These are phyloP conservation scores for Paralichthys olivaceus DNA, from an alignment of 2,113 vertebrate genomes.

Conservation along the genomic window DNA sequence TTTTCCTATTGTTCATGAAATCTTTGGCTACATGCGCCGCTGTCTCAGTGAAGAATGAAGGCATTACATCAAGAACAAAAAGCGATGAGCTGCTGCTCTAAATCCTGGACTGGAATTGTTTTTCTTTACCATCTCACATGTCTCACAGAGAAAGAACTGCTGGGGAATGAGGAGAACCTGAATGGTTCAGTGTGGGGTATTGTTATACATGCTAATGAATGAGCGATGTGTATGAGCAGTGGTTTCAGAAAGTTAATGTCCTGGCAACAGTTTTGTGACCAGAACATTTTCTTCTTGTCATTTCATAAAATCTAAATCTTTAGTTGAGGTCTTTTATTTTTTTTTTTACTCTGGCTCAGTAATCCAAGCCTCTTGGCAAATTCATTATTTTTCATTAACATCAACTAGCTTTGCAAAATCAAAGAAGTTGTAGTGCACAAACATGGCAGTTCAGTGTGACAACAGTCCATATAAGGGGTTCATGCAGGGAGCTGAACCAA, in stretches of 20 bases:
- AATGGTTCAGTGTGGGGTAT: neutral
- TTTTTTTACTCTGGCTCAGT: neutral
- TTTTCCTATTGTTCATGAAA: slow-evolving; percentile 39
- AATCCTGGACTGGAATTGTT: slow-evolving; percentile 33
- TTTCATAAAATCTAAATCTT: neutral
- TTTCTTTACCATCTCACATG: slow-evolving; percentile 14
- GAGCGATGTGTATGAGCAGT: neutral
- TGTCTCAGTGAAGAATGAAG: slow-evolving; percentile 56
- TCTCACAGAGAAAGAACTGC: slow-evolving; percentile 16
- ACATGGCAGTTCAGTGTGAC: neutral
- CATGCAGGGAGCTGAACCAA: neutral
- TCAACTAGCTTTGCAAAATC: neutral
- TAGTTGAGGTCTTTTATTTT: neutral
- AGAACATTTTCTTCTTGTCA: neutral
- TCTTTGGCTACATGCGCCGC: slow-evolving; percentile 27
- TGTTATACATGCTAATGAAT: neutral
- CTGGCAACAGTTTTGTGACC: neutral
- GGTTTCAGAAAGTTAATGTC: neutral
- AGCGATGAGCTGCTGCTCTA: slow-evolving; percentile 46
- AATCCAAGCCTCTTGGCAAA: neutral
- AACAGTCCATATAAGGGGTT: slow-evolving; percentile 21
- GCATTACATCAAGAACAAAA: slow-evolving; percentile 62
- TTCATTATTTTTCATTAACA: neutral
- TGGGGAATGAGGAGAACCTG: neutral
- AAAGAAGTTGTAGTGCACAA: neutral